phyloP scores from a whole-genome alignment of 2,888 invertebrate species.

The Morpho helenor region DNA sequence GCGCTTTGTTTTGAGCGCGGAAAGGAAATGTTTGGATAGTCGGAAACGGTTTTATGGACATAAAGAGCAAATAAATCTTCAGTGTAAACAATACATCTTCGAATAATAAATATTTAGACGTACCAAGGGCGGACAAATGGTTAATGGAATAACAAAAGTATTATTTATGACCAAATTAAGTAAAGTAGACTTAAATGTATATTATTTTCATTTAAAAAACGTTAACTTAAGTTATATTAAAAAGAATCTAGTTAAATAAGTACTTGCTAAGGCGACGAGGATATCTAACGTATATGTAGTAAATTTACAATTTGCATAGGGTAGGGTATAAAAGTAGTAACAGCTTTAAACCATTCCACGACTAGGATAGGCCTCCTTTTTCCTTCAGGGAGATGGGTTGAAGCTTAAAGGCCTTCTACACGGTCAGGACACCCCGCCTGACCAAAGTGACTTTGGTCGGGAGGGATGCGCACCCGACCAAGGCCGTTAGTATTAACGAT shows the following conservation, averaged over 20 bases:
- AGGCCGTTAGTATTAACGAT: no score
- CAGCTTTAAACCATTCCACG: no score
- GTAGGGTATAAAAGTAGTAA: no score
- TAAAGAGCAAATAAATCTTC: slow-evolving; percentile 25
- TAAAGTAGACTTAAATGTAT: neutral
- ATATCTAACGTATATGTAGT: no score
- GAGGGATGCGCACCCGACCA: no score
- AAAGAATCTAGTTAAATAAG: neutral
- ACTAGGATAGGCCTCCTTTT: no score
- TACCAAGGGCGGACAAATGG: neutral
- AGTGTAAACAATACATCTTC: slow-evolving; percentile 12
- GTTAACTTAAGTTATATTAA: neutral
- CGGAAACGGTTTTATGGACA: slow-evolving; percentile 41
- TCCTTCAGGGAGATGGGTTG: no score
- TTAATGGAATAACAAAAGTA: neutral
- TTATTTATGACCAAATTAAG: neutral
- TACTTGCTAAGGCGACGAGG: no score
- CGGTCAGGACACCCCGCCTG: no score
- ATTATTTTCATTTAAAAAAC: neutral
- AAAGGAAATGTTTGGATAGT: slow-evolving; percentile 42
- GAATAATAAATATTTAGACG: slow-evolving; percentile 8
- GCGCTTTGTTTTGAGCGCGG: slow-evolving; percentile 39
- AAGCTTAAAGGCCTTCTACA: no score
- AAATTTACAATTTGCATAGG: no score
- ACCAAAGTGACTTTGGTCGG: no score